phyloP scores from a whole-genome alignment of 1,140 invertebrate species.

The Pinna nobilis region DNA sequence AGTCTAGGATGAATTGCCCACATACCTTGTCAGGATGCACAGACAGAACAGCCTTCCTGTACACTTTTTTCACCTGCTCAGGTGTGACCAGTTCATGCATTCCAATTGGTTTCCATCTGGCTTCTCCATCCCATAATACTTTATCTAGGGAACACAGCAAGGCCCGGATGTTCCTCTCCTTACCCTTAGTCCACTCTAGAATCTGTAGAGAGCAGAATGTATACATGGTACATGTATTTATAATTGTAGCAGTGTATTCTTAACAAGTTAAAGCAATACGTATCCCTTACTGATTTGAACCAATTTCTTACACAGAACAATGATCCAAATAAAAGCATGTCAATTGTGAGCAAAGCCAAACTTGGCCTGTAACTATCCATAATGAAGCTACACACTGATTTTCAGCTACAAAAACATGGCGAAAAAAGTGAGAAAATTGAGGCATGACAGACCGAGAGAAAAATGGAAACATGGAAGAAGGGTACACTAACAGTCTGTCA shows the following conservation, averaged over 20 bases:
- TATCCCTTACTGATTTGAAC: background rate
- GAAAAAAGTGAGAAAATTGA: too few relatives aligned
- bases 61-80: conserved; percentile 96
- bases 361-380: too few relatives aligned
- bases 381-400: too few relatives aligned
- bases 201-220: conserved; percentile 73
- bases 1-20: too few relatives aligned
- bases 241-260: background rate
- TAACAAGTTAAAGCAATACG: too few relatives aligned
- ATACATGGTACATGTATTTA: background rate
- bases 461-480: too few relatives aligned
- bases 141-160: conserved; percentile 94
- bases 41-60: conserved; percentile 95
- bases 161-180: conserved; percentile 96
- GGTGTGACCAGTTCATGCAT: conserved; percentile 95
- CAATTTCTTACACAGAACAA: too few relatives aligned
- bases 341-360: too few relatives aligned
- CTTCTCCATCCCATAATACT: conserved; percentile 90
- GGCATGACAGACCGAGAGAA: too few relatives aligned
- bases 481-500: too few relatives aligned
- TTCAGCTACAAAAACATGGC: too few relatives aligned
- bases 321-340: background rate
- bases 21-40: conserved; percentile 99
- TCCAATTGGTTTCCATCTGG: conserved; percentile 91
- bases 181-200: conserved; percentile 92